Evolutionary conservation across 1,140 invertebrate genomes (phyloP), one percentile per base, ranked within the genome.

Genomic region (Theocolax elegans): DNA sequence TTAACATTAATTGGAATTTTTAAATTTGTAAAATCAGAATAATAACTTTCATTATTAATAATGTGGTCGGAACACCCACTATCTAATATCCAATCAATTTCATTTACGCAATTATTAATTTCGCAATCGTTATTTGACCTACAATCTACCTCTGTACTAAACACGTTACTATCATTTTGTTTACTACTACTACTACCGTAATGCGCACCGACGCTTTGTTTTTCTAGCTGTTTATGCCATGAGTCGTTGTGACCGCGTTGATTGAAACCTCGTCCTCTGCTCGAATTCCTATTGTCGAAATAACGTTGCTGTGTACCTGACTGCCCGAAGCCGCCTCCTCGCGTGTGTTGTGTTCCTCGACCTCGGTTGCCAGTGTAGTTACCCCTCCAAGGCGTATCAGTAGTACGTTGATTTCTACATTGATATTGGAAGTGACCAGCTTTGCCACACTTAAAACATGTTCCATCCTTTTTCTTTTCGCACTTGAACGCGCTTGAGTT

Each of bases 1-100:
- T 72, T 70, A 1, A 75, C 72, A 60, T 71, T 48, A 17, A 75
- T 15, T 0, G 72, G 69, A 17, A n/a, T 35, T 46, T 48, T 10
- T 35, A 76, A 66, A n/a, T n/a, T n/a, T n/a, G n/a, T n/a, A n/a
- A n/a, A n/a, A n/a, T n/a, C n/a, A n/a, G n/a, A n/a, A n/a, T n/a
- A n/a, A 48, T 23, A 19, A 10, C 3, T 31, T 48, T 63, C 27
- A n/a, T 35, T 10, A 63, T 31, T 63, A 29, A 31, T 12, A 19
- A 63, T 49, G 17, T 48, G 59, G 21, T 48, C 44, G 19, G n/a
- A 17, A 49, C 60, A 63, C 1, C 42, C 60, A 31, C 60, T 63
- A 31, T 63, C 44, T 35, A 48, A 35, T 31, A 63, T 29, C 42
- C 60, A 49, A 8, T 60, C n/a, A 44, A 25, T 25, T 42, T n/a